Evolutionary conservation across 2,797 vertebrate species (phyloP).

Genomic region (Botia almorhae): DNA sequence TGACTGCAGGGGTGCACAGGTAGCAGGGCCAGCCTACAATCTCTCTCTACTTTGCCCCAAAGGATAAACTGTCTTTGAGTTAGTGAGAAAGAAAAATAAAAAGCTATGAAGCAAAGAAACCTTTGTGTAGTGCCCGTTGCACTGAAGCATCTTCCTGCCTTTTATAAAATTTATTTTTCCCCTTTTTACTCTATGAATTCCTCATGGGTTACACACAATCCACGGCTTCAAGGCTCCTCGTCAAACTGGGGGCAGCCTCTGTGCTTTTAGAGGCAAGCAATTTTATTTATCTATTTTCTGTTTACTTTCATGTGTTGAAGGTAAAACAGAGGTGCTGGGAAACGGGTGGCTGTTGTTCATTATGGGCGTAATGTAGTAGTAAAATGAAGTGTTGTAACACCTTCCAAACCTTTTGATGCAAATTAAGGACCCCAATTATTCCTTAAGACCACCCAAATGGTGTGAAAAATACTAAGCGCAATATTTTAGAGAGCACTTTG

Average conservation of each 20-base stretch:
- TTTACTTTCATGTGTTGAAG: constrained; percentile 11
- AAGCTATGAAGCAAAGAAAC: constrained; percentile 56
- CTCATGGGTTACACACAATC: constrained; percentile 46
- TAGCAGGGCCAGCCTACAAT: constrained; percentile 40
- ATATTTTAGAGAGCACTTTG: not conserved
- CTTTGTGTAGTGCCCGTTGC: constrained; percentile 36
- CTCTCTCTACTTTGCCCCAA: constrained; percentile 44
- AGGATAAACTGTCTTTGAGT: constrained; percentile 60
- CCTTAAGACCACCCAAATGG: not conserved
- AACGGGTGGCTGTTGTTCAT: not conserved
- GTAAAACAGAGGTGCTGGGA: constrained; percentile 1
- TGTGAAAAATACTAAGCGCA: not conserved
- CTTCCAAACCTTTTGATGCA: not conserved
- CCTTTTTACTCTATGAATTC: constrained; percentile 20
- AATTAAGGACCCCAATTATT: not conserved
- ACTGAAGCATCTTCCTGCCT: constrained; percentile 14
- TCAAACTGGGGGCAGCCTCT: constrained; percentile 31
- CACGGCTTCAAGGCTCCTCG: constrained; percentile 21
- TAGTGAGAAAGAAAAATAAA: constrained; percentile 50
- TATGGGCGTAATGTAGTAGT: not conserved
- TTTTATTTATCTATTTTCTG: constrained; percentile 1
- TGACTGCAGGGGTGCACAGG: constrained; percentile 48
- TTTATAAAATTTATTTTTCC: constrained; percentile 23
- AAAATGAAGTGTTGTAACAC: not conserved
- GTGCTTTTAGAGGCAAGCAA: not conserved